phyloP scores from a whole-genome alignment of 2,888 invertebrate genomes.

The Xanthostigma xanthostigma region DNA sequence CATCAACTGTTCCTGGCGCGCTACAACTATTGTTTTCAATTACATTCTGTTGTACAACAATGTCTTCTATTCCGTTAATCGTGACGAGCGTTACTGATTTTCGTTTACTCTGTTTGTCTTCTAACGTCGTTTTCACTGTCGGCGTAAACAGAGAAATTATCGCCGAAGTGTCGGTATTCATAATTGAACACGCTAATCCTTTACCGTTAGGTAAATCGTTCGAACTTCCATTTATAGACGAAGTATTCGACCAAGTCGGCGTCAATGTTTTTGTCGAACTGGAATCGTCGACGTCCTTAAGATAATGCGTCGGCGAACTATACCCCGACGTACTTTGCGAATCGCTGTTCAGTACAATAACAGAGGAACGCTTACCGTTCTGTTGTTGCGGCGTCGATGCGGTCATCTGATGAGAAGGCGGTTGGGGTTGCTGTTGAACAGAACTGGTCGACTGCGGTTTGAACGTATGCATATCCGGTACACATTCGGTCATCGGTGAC shows the following conservation, averaged over 20 bases:
- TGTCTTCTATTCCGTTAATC: conserved; percentile 20
- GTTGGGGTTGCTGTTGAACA: background rate
- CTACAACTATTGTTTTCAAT: conserved; percentile 3
- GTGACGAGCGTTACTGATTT: conserved; percentile 30
- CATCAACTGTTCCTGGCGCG: conserved; percentile 5
- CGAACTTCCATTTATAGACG: conserved; percentile 27
- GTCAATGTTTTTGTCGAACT: conserved; percentile 18
- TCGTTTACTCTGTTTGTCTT: conserved; percentile 18
- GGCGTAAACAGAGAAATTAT: conserved; percentile 28
- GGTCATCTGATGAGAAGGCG: conserved; percentile 20
- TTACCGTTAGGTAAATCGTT: conserved; percentile 18
- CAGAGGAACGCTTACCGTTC: conserved; percentile 15
- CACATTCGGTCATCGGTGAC: conserved; percentile 24
- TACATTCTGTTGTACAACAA: background rate
- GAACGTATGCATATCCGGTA: conserved; percentile 20
- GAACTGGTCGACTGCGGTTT: conserved; percentile 16
- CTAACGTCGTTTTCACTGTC: conserved; percentile 13
- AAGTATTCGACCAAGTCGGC: conserved; percentile 28
- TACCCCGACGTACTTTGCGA: conserved; percentile 35
- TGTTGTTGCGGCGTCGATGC: conserved; percentile 14
- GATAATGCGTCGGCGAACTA: conserved; percentile 28
- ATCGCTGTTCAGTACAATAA: conserved; percentile 24
- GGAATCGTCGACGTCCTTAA: background rate
- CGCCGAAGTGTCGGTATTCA: conserved; percentile 28
- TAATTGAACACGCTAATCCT: conserved; percentile 27